Percentiles rank a stretch among this genome's conserved stretches.
Evolutionary conservation across 2,113 vertebrate species (phyloP).

Genomic region (Mirza zaza): DNA sequence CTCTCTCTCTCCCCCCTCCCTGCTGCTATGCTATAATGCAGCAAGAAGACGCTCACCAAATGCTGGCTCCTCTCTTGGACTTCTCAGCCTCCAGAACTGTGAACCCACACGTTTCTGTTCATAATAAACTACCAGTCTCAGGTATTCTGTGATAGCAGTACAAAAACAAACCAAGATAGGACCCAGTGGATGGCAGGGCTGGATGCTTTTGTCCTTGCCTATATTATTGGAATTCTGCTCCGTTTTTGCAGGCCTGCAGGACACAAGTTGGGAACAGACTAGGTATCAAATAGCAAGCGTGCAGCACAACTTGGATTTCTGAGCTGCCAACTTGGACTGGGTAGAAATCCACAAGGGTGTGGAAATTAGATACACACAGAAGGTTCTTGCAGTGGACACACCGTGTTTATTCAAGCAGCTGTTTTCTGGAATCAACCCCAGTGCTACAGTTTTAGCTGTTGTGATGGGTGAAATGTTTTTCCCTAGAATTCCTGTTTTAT

Average conservation of each 20-base stretch:
- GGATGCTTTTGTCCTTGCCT: not conserved
- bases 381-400: not conserved
- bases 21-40: too few species aligned
- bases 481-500: not conserved
- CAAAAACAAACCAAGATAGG: too few species aligned
- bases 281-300: not conserved
- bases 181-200: fast-evolving
- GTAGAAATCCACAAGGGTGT: not conserved
- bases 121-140: not conserved
- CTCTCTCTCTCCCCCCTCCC: too few species aligned
- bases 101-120: not conserved
- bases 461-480: fast-evolving
- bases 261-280: not conserved
- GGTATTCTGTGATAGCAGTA: not conserved
- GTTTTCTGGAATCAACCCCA: not conserved
- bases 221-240: not conserved
- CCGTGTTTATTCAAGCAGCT: not conserved
- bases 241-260: not conserved
- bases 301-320: not conserved
- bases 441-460: not conserved
- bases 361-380: slow-evolving; percentile 34
- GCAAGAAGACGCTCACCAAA: not conserved
- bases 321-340: slow-evolving; percentile 31
- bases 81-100: not conserved
- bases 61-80: not conserved